Conservation (phyloP, 2,888 invertebrate species). For the Eristalinus sepulchralis region DNA sequence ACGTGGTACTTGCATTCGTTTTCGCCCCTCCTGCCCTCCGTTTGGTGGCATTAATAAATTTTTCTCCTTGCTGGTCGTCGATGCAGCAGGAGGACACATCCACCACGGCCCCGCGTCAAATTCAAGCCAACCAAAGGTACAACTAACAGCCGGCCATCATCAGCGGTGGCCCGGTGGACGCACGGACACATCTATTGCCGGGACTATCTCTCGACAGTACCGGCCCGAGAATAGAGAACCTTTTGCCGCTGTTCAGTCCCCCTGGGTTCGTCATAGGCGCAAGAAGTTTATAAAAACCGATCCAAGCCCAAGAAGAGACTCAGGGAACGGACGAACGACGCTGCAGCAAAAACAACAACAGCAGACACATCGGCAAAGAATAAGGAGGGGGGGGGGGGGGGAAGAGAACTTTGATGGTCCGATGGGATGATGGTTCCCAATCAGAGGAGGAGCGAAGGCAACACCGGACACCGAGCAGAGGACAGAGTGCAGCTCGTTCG, state of each 20-base stretch:
- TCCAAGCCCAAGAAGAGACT: conserved; percentile 44
- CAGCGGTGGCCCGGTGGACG: neutral
- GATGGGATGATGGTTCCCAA: conserved; percentile 41
- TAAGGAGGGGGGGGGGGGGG: neutral
- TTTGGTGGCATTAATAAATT: conserved; percentile 65
- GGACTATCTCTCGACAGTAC: neutral
- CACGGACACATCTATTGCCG: neutral
- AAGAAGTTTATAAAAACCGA: conserved; percentile 34
- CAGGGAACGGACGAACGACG: conserved; percentile 19
- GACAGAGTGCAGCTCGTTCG: neutral
- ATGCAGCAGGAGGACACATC: conserved; percentile 52
- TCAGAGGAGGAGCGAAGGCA: conserved; percentile 19
- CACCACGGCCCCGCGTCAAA: conserved; percentile 20
- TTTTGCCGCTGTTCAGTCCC: conserved; percentile 40
- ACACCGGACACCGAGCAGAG: neutral
- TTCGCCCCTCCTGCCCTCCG: conserved; percentile 30
- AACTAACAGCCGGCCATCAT: conserved; percentile 14
- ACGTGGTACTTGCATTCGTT: conserved; percentile 46
- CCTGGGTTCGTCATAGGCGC: neutral
- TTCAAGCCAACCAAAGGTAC: conserved; percentile 18
- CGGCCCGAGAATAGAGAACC: neutral
- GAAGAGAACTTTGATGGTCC: neutral
- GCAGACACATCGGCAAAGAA: neutral
- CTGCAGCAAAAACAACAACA: conserved; percentile 4
- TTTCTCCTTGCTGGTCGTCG: conserved; percentile 19